phyloP scores from a whole-genome alignment of 2,888 invertebrate species.

The Mycogona germanica region DNA sequence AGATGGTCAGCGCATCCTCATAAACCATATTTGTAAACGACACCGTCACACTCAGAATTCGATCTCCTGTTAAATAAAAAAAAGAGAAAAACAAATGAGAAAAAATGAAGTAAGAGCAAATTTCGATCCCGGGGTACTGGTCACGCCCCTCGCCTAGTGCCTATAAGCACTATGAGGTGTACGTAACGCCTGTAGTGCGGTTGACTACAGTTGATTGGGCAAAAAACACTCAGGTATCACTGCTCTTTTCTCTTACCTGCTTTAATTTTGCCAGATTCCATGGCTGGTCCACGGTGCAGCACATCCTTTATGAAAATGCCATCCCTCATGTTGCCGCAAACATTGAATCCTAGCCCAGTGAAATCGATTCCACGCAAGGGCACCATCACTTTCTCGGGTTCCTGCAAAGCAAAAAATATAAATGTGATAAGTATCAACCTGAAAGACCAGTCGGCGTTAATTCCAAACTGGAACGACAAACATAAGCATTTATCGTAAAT shows the following conservation, averaged over 20 bases:
- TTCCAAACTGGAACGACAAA: background rate
- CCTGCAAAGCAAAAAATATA: slow-evolving; percentile 34
- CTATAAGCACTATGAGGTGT: too few species aligned
- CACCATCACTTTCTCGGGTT: slow-evolving; percentile 48
- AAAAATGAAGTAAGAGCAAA: too few species aligned
- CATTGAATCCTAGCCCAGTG: slow-evolving; percentile 74
- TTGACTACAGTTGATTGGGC: too few species aligned
- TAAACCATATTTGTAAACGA: slow-evolving; percentile 78
- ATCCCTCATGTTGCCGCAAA: slow-evolving; percentile 79
- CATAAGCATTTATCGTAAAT: background rate
- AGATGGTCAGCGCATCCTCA: slow-evolving; percentile 77
- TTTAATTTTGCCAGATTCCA: slow-evolving; percentile 64
- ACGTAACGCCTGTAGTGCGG: too few species aligned
- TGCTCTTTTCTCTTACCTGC: slow-evolving; percentile 62
- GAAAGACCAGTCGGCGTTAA: background rate
- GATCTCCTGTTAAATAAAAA: slow-evolving; percentile 52
- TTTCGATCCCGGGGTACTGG: background rate
- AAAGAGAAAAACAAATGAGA: slow-evolving; percentile 5
- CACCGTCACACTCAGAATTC: slow-evolving; percentile 73
- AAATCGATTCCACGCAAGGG: slow-evolving; percentile 73
- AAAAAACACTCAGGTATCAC: too few species aligned
- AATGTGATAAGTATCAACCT: too few species aligned
- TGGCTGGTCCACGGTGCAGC: slow-evolving; percentile 73
- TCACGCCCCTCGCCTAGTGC: too few species aligned
- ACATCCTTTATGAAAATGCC: slow-evolving; percentile 82